Conservation (phyloP, 2,797 vertebrate genomes). For the Gephyroberyx darwinii region DNA sequence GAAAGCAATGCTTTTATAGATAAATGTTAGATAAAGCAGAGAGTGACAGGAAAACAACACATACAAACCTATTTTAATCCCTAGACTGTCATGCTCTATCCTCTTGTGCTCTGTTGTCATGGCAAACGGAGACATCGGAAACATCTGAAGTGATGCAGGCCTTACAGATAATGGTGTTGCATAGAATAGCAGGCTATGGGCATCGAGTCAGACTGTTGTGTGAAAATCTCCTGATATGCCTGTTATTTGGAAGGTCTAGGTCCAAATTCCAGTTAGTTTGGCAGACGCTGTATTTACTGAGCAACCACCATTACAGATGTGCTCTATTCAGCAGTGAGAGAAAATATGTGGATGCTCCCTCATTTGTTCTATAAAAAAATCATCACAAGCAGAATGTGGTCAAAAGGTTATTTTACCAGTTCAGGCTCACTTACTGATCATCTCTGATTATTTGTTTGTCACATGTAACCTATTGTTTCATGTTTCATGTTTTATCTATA, state of each 20-base stretch:
- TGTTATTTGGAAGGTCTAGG: conserved; percentile 58
- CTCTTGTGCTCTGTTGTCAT: conserved; percentile 69
- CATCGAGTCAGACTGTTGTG: conserved; percentile 52
- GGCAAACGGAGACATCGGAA: conserved; percentile 73
- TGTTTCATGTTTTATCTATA: background rate
- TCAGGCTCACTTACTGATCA: background rate
- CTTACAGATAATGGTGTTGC: conserved; percentile 28
- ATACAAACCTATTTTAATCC: conserved; percentile 72
- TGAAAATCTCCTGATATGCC: conserved; percentile 53
- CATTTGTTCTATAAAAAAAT: background rate
- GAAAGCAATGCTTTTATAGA: conserved; percentile 49
- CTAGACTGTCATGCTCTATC: conserved; percentile 70
- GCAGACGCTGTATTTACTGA: conserved; percentile 1
- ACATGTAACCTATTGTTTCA: background rate
- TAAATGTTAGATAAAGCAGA: conserved; percentile 64
- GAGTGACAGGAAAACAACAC: conserved; percentile 70
- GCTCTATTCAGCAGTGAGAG: conserved; percentile 15
- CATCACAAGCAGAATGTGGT: background rate
- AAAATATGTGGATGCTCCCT: background rate
- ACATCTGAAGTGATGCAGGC: conserved; percentile 63
- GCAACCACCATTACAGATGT: conserved; percentile 26
- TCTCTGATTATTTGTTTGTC: background rate
- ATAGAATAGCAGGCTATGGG: conserved; percentile 47
- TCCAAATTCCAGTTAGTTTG: conserved; percentile 56
- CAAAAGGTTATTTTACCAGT: background rate